Evolutionary conservation across 2,797 vertebrate genomes (phyloP).

Genomic region (Pogonophryne albipinna): DNA sequence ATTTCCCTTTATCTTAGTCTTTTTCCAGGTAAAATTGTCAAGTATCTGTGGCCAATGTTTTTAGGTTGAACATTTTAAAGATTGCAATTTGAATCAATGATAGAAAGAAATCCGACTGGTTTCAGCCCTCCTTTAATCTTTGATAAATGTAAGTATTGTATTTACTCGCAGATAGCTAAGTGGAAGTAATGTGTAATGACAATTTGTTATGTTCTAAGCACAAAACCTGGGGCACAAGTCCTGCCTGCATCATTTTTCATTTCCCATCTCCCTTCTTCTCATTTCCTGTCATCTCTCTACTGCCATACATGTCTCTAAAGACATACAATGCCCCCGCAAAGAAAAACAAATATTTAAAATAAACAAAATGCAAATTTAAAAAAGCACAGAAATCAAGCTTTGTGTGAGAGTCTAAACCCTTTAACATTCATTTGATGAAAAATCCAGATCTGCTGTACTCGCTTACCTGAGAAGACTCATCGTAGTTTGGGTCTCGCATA

Average conservation of each 20-base stretch:
- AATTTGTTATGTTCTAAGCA: neutral
- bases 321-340: neutral
- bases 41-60: neutral
- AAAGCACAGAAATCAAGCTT: neutral
- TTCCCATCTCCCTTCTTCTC: neutral
- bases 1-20: neutral
- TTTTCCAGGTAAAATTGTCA: neutral
- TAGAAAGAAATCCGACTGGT: neutral
- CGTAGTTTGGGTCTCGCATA: constrained; percentile 90
- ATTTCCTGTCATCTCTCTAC: neutral
- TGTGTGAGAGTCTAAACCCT: neutral
- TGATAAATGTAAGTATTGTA: neutral
- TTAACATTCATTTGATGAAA: neutral
- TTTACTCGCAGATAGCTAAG: neutral
- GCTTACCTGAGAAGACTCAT: constrained; percentile 87
- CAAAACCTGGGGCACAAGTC: neutral
- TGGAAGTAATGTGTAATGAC: neutral
- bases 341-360: neutral
- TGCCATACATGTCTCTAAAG: neutral
- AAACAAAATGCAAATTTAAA: neutral
- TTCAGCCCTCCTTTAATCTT: neutral
- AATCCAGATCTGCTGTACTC: neutral
- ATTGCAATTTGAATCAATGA: neutral
- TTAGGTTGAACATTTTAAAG: neutral
- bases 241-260: neutral